phyloP scores from a whole-genome alignment of 2,113 vertebrate genomes.

The Stegostoma tigrinum region DNA sequence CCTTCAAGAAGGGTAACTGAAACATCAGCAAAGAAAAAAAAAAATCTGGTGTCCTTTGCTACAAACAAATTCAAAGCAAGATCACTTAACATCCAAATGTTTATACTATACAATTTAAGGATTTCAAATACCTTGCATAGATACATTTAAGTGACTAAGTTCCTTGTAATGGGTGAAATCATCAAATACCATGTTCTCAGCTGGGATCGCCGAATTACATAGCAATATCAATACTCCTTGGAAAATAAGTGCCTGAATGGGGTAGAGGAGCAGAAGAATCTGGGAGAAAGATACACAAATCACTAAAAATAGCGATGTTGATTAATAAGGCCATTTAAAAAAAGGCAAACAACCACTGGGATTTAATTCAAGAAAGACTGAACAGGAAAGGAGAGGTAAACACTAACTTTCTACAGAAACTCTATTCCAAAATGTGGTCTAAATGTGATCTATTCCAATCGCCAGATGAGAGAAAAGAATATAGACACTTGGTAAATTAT shows the following conservation, averaged over 20 bases:
- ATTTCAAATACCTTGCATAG: background rate
- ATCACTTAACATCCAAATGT: background rate
- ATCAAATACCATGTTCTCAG: background rate
- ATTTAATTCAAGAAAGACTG: background rate
- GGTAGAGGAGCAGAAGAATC: background rate
- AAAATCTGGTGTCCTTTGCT: background rate
- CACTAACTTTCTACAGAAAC: background rate
- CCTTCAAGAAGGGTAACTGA: background rate
- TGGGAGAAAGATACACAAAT: slow-evolving; percentile 3
- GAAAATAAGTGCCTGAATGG: background rate
- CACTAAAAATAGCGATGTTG: background rate
- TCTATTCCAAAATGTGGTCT: too few species aligned
- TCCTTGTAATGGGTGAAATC: background rate
- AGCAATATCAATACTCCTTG: background rate
- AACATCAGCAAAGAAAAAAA: background rate
- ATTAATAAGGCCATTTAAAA: background rate
- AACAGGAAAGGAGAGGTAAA: background rate
- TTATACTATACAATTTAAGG: background rate
- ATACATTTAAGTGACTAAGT: background rate
- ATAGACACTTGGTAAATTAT: background rate
- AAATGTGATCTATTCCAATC: background rate
- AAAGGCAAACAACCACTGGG: background rate
- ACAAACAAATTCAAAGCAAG: background rate
- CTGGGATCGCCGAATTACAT: background rate
- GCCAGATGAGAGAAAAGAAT: background rate